Conservation (phyloP, 2,888 invertebrate genomes). For the Scelioninae gen. 1 region DNA sequence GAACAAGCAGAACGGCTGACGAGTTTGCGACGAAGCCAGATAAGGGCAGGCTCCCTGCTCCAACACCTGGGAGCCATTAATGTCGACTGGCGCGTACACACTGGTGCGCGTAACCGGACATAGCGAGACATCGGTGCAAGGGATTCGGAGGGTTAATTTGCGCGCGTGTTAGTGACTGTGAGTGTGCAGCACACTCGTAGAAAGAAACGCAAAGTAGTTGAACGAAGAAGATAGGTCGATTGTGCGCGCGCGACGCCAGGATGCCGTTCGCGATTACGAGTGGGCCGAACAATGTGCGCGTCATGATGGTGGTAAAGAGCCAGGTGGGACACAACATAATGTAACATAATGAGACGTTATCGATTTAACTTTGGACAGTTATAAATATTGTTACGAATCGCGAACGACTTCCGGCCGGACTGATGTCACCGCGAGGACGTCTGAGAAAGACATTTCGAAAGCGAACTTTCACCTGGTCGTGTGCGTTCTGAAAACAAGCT, state of each 20-base stretch:
- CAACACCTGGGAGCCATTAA: too few species aligned
- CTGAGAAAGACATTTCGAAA: conserved; percentile 53
- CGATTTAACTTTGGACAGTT: conserved; percentile 62
- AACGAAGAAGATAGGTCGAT: conserved; percentile 38
- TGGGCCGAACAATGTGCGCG: conserved; percentile 65
- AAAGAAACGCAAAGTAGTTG: conserved; percentile 33
- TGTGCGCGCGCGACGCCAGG: too few species aligned
- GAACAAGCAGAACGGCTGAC: conserved; percentile 37
- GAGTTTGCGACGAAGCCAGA: conserved; percentile 65
- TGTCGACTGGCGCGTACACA: too few species aligned
- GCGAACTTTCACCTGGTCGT: conserved; percentile 48
- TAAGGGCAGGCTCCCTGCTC: too few species aligned
- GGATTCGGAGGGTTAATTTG: conserved; percentile 56
- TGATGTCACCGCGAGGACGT: conserved; percentile 30
- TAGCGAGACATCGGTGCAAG: too few species aligned
- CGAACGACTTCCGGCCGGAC: conserved; percentile 56
- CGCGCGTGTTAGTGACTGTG: conserved; percentile 20
- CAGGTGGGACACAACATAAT: conserved; percentile 67
- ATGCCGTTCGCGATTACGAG: conserved; percentile 58
- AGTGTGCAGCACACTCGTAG: too few species aligned
- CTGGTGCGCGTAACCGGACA: too few species aligned
- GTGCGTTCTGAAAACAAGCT: conserved; percentile 29
- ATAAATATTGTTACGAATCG: conserved; percentile 63
- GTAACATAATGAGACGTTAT: conserved; percentile 71
- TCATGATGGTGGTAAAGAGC: conserved; percentile 60